phyloP scores from a whole-genome alignment of 1,140 invertebrate genomes.

The Philaenus spumarius region DNA sequence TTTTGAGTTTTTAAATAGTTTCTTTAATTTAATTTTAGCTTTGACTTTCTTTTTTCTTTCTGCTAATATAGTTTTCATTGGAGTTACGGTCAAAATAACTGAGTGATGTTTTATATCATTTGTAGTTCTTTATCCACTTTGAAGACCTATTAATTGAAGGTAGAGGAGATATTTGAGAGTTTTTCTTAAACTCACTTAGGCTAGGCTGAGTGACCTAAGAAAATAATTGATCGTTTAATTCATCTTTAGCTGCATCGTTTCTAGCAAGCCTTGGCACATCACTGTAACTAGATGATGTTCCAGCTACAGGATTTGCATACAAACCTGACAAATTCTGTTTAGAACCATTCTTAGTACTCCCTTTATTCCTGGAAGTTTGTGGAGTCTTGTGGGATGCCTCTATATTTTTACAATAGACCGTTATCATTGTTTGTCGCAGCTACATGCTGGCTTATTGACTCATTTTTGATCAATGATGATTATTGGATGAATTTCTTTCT shows the following conservation, averaged over 20 bases:
- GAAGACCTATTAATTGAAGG: background rate
- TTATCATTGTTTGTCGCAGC: no score
- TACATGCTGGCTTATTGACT: no score
- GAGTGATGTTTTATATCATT: background rate
- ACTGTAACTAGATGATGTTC: no score
- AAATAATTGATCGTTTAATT: no score
- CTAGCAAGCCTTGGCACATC: no score
- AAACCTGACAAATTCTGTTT: no score
- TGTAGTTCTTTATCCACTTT: background rate
- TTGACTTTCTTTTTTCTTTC: background rate
- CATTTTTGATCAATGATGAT: background rate
- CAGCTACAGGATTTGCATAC: background rate
- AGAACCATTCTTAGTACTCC: no score
- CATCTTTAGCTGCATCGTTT: no score
- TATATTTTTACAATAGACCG: no score
- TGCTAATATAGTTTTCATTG: background rate
- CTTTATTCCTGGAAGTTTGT: background rate
- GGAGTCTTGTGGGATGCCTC: background rate
- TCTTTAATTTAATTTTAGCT: background rate
- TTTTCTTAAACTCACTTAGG: background rate
- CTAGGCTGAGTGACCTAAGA: background rate
- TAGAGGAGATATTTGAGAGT: no score
- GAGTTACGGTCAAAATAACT: background rate
- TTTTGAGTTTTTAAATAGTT: no score
- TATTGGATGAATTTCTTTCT: conserved; percentile 1